Evolutionary conservation across 1,140 invertebrate species (phyloP), one percentile per base, ranked within the genome.

Genomic region (Protaetia brevitarsis): DNA sequence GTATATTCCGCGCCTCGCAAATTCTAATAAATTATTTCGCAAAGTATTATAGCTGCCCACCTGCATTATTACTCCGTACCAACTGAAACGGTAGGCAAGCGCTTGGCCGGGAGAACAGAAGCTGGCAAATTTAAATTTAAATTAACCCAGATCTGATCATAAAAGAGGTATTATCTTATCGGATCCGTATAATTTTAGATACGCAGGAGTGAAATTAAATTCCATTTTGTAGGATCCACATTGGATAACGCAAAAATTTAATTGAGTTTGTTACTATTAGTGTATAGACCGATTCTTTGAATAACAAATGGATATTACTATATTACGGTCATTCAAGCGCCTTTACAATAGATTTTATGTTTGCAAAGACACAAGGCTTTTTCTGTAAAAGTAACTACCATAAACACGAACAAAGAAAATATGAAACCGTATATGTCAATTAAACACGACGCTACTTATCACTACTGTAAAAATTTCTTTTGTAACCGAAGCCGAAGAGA

Each of bases 401-500:
- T 45, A 45, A 45, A 45, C 21, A 45, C 8, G 31, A 34, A n/a
- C n/a, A 16, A 5, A 41, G 41, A 26, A 51, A n/a, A 51, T 11
- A 51, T 23, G 5, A 51, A 51, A 23, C 16, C 13, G 5, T 19
- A 10, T 1, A n/a, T n/a, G n/a, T 23, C 11, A 51, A 4, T 51
- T 10, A 51, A 16, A 51, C 21, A 23, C 37, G 8, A 23, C 41
- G 41, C 1, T 7, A 10, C 41, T 21, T 51, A 51, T 51, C 41
- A 45, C 41, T 19, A 3, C 19, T 10, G 26, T 51, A 51, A 51
- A 51, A 51, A 51, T 51, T 26, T 51, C 41, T 51, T 51, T 51
- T 51, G 41, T 51, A 51, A 51, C 8, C 41, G 41, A 23, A 51
- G 41, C 19, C 41, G 41, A 23, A 51, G 41, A 51, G 41, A 51